Base-by-base conservation (phyloP, 2,797 vertebrate species). In the Amblyraja radiata region DNA sequence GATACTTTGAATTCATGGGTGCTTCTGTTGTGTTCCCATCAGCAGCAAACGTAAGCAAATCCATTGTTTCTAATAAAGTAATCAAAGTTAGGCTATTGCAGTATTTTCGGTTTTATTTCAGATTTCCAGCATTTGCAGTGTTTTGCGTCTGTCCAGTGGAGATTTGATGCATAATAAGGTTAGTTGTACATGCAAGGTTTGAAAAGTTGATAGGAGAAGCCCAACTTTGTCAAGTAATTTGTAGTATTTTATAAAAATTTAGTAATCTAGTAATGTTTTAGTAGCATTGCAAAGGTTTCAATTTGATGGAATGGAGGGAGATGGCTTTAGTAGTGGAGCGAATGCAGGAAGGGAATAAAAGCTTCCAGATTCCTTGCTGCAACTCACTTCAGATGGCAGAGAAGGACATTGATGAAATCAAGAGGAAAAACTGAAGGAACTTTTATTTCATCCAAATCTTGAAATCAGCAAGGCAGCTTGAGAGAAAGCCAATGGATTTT, bases 1-100 rank as follows among this genome's bases (percentile, higher is more conserved):
- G 96, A 94, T 97, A 97, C 90, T 95, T 97, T 93, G 96, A 97
- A 83, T 93, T 95, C 93, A 76, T 94, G 74, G 93, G 96, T 92
- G 93, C 94, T 92, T 93, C 93, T 61, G 93, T 95, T 93, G 93
- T 96, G 73, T 94, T 96, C 58, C 95, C 95, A 65, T 94, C 93
- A 21, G 71, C 96, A 93, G 84, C 94, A 28, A 80, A 93, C 94
- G 96, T 97, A 95, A 94, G 96, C 95, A 93, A 78, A 93, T 94
- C 8, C 39, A 77, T 73, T 0, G 11, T 0, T 0, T 71, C 10
- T 10, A 90, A 73, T 5, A 71, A 39, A 36, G 68, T 68, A 6
- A 32, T 46, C 9, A 91, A 63, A 65, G n/a, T 81, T 76, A 61
- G 6, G 68, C 78, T 71, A 91, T 1, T 6, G 46, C 46, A 6